These are phyloP conservation scores for Colinus virginianus DNA, from an alignment of 2,113 vertebrate species.

Conservation along the genomic window DNA sequence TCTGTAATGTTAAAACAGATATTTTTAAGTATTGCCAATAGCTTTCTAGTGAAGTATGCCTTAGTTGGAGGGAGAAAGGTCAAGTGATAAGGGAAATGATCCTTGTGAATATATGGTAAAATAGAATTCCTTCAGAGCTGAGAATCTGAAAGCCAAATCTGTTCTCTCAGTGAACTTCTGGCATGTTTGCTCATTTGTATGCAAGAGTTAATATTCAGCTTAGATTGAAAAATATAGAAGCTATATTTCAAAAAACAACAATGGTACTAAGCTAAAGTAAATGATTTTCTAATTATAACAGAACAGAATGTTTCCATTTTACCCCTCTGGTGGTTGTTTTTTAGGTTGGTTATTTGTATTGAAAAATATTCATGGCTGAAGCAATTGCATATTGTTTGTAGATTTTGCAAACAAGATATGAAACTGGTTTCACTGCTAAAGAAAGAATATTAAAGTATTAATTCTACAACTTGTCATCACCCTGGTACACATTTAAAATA, in stretches of 20 bases:
- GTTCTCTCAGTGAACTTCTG: background rate
- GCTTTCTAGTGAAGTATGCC: background rate
- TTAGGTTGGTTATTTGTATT: constrained; percentile 43
- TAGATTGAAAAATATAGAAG: background rate
- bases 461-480: constrained; percentile 47
- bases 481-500: constrained; percentile 39
- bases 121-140: background rate
- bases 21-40: background rate
- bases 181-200: background rate
- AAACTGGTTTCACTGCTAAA: constrained; percentile 13
- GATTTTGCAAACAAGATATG: constrained; percentile 44
- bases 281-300: constrained; percentile 55
- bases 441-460: constrained; percentile 68
- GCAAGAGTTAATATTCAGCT: constrained; percentile 27
- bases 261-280: constrained; percentile 28
- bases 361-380: constrained; percentile 54
- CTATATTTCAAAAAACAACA: constrained; percentile 52
- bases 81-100: background rate
- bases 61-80: background rate
- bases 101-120: background rate
- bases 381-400: constrained; percentile 11
- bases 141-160: background rate
- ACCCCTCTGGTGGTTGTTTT: background rate
- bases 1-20: background rate
- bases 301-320: constrained; percentile 18